Conservation (phyloP, 2,797 vertebrate genomes). For the Synaphobranchus kaupii region DNA sequence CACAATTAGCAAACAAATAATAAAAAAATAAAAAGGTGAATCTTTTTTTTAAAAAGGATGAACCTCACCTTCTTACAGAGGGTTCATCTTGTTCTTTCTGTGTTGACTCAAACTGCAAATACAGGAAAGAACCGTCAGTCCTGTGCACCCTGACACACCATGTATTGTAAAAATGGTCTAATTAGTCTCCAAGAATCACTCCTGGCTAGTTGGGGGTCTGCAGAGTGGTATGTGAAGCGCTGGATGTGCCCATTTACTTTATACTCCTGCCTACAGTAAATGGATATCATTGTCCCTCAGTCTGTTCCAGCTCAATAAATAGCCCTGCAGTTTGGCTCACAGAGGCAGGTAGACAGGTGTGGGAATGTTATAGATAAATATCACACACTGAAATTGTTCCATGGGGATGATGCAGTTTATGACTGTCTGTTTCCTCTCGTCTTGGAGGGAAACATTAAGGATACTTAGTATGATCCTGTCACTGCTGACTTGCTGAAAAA, state of each 20-base stretch:
- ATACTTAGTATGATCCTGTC: background rate
- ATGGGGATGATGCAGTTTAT: background rate
- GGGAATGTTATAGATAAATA: background rate
- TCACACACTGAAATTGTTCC: background rate
- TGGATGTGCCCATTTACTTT: background rate
- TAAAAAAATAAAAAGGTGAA: too few species aligned
- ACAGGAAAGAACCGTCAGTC: background rate
- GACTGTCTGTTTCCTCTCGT: background rate
- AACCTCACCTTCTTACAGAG: background rate
- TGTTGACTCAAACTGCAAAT: background rate
- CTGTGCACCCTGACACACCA: background rate
- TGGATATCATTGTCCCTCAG: background rate
- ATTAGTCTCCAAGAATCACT: background rate
- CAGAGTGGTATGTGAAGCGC: background rate
- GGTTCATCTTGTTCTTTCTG: background rate
- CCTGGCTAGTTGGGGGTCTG: background rate
- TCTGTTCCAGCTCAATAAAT: background rate
- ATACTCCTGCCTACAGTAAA: background rate
- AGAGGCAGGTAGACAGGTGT: background rate
- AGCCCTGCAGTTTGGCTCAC: background rate
- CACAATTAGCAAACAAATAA: too few species aligned
- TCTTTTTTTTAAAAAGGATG: too few species aligned
- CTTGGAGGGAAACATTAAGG: background rate
- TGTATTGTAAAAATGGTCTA: background rate
- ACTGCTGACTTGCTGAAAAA: background rate